Percentiles rank a stretch among this genome's conserved stretches.
These are phyloP conservation scores for Carlito syrichta DNA, from an alignment of 2,113 vertebrate species.

Conservation along the genomic window DNA sequence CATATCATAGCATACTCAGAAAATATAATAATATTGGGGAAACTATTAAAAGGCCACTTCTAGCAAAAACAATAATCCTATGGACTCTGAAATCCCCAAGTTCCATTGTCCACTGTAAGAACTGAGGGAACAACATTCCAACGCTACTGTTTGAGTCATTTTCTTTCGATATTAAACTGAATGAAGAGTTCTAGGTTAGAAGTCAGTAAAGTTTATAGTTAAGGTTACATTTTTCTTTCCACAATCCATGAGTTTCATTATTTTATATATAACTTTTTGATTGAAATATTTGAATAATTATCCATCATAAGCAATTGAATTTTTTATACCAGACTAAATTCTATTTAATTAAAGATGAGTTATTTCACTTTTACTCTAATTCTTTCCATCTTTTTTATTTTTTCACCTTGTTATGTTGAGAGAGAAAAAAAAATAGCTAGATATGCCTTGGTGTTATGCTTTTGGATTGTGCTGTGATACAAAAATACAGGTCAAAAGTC, in stretches of 20 bases:
- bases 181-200: not conserved
- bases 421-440: not conserved
- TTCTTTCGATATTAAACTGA: not conserved
- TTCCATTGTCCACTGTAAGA: not conserved
- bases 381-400: not conserved
- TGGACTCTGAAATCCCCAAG: not conserved
- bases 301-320: not conserved
- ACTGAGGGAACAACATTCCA: not conserved
- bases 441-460: not conserved
- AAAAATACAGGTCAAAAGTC: not conserved
- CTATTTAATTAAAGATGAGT: not conserved
- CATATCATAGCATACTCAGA: not conserved
- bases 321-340: not conserved
- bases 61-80: not conserved
- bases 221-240: not conserved
- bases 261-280: not conserved
- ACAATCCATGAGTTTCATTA: not conserved
- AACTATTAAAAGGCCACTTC: not conserved
- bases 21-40: not conserved
- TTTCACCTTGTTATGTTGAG: not conserved
- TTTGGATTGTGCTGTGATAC: not conserved
- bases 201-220: not conserved
- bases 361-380: not conserved
- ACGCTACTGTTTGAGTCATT: rapidly evolving
- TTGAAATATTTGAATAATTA: not conserved